A percentile compares a stretch with the other conserved stretches of the same genome.
These are phyloP conservation scores for Drosophila affinis DNA, from an alignment of 2,888 invertebrate genomes.

Conservation along the genomic window DNA sequence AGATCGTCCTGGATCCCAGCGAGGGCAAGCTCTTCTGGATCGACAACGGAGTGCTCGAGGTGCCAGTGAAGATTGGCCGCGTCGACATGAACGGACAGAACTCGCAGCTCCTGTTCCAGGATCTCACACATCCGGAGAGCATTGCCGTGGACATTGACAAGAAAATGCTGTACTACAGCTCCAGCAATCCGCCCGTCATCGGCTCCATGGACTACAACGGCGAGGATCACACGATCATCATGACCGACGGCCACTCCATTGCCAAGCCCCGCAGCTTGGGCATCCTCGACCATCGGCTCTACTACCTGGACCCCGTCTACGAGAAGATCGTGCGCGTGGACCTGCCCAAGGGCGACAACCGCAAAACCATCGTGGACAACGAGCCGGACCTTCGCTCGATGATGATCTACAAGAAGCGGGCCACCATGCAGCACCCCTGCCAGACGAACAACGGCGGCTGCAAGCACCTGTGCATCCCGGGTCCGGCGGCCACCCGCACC, in stretches of 20 bases:
- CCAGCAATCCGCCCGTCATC: constrained; percentile 89
- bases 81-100: constrained; percentile 97
- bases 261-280: constrained; percentile 92
- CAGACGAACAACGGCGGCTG: constrained; percentile 94
- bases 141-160: constrained; percentile 93
- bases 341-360: constrained; percentile 91
- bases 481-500: constrained; percentile 88
- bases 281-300: constrained; percentile 91
- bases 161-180: constrained; percentile 94
- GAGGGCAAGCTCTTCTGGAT: constrained; percentile 98
- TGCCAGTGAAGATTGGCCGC: constrained; percentile 93
- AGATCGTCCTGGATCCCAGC: constrained; percentile 95
- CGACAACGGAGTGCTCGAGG: constrained; percentile 96
- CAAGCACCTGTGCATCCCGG: constrained; percentile 96
- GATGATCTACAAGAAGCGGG: constrained; percentile 93
- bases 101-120: constrained; percentile 89
- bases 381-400: constrained; percentile 94
- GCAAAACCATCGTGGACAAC: constrained; percentile 91
- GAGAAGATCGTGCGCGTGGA: constrained; percentile 95
- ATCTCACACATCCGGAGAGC: constrained; percentile 89
- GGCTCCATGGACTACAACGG: constrained; percentile 90
- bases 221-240: constrained; percentile 87
- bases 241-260: constrained; percentile 89
- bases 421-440: constrained; percentile 93
- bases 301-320: constrained; percentile 93